These are phyloP conservation scores for Podiceps cristatus DNA, from an alignment of 2,113 vertebrate species.

Conservation along the genomic window DNA sequence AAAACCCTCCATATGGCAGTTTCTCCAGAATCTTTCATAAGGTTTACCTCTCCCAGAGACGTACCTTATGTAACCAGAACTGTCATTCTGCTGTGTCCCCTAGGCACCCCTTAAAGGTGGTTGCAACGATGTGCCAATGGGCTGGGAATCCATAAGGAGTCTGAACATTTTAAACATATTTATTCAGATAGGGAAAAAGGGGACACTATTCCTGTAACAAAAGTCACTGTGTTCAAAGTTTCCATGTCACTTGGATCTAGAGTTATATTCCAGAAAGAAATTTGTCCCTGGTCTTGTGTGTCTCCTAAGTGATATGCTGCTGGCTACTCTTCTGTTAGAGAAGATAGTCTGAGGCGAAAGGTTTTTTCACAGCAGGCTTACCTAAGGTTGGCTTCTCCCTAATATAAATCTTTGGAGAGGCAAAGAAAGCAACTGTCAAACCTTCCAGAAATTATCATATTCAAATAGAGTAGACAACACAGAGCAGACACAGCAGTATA, in stretches of 20 bases:
- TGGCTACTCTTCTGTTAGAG: neutral
- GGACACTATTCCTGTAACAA: neutral
- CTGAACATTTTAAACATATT: neutral
- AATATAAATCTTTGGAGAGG: neutral
- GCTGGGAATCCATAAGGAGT: neutral
- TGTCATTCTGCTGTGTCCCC: neutral
- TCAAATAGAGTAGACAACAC: neutral
- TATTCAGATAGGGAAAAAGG: neutral
- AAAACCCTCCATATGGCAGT: neutral
- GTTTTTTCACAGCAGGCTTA: neutral
- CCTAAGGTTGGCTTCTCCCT: neutral
- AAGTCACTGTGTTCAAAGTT: neutral
- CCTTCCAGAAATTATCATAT: neutral
- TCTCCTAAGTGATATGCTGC: neutral
- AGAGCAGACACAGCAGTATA: neutral
- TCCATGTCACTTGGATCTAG: neutral
- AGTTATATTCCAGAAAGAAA: neutral
- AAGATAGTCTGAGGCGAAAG: neutral
- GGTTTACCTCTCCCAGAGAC: neutral
- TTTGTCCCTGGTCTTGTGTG: neutral
- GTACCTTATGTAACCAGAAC: neutral
- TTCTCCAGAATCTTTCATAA: neutral
- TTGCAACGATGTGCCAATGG: neutral
- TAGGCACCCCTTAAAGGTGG: neutral
- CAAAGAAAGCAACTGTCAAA: neutral